phyloP scores from a whole-genome alignment of 2,113 vertebrate genomes.

The Catharus bicknelli region DNA sequence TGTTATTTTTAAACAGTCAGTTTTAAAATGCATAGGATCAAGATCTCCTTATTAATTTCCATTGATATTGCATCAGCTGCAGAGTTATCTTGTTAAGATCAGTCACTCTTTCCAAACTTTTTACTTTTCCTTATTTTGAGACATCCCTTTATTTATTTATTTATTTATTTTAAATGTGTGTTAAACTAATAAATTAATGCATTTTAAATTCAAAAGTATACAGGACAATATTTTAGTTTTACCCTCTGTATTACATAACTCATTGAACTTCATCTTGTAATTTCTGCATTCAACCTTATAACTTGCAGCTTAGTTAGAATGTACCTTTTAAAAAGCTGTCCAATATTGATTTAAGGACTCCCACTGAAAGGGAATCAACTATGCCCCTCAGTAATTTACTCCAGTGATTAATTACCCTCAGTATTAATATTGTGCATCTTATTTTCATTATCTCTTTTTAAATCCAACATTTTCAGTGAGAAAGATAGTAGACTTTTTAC shows the following conservation, averaged over 20 bases:
- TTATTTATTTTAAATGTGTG: background rate
- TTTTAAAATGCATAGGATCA: background rate
- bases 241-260: background rate
- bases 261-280: background rate
- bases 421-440: constrained; percentile 6
- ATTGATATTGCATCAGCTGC: background rate
- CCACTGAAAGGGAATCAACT: background rate
- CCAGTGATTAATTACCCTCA: background rate
- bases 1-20: background rate
- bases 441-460: background rate
- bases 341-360: constrained; percentile 14
- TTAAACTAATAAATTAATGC: background rate
- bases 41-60: background rate
- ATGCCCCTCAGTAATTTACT: background rate
- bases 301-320: background rate
- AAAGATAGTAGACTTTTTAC: background rate
- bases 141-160: background rate
- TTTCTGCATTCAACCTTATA: background rate
- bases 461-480: background rate
- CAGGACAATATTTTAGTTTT: background rate
- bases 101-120: background rate
- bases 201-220: background rate
- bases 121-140: background rate
- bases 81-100: background rate
- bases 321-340: background rate